These are phyloP conservation scores for Sylvietta virens DNA, from an alignment of 2,113 vertebrate genomes.

Conservation along the genomic window DNA sequence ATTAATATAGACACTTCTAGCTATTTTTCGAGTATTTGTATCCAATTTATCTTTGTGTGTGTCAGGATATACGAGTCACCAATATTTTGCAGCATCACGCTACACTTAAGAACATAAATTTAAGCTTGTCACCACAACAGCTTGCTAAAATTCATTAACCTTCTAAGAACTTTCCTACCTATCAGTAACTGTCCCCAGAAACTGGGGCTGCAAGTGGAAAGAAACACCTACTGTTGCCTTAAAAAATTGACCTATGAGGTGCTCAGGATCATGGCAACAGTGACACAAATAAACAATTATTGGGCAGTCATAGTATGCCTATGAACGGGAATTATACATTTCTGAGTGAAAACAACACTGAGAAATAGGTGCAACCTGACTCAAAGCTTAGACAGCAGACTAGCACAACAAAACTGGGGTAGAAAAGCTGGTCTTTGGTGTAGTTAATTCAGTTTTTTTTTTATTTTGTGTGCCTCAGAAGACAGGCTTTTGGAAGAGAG, in stretches of 20 bases:
- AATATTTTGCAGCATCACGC: background rate
- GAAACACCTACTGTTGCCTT: background rate
- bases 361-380: background rate
- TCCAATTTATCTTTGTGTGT: background rate
- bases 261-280: background rate
- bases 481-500: background rate
- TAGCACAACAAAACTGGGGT: background rate
- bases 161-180: background rate
- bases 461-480: background rate
- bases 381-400: background rate
- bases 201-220: fast-evolving
- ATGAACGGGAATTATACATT: fast-evolving
- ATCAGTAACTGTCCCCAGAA: background rate
- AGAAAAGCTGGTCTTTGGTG: background rate
- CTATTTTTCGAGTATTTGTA: background rate
- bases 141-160: background rate
- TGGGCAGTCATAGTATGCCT: fast-evolving
- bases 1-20: background rate
- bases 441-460: background rate
- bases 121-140: background rate
- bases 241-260: background rate
- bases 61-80: background rate
- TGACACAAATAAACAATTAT: background rate
- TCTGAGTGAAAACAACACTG: background rate
- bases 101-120: fast-evolving